Evolutionary conservation across 2,113 vertebrate genomes (phyloP).

Genomic region (Dicrurus megarhynchus): DNA sequence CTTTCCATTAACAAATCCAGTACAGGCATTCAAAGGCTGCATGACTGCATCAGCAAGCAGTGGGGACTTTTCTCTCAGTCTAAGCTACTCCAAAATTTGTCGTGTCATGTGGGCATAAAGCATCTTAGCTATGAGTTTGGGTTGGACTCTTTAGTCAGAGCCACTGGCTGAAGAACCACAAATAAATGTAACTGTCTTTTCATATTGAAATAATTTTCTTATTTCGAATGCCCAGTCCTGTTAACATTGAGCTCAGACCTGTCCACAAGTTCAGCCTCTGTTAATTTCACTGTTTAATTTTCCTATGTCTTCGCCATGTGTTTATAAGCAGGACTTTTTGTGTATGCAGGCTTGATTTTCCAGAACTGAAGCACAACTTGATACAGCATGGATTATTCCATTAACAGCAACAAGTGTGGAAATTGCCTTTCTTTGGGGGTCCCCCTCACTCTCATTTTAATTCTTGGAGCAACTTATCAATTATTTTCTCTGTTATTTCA

Average conservation of each 20-base stretch:
- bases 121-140: neutral
- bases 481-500: neutral
- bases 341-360: neutral
- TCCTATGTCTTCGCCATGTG: neutral
- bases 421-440: neutral
- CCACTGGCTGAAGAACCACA: neutral
- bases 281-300: neutral
- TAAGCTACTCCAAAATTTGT: neutral
- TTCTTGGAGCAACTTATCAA: neutral
- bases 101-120: neutral
- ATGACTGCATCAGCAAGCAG: neutral
- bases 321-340: neutral
- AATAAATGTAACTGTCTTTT: neutral
- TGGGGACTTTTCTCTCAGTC: neutral
- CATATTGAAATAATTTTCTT: neutral
- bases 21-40: neutral
- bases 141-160: neutral
- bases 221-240: neutral
- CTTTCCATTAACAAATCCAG: neutral
- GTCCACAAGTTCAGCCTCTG: neutral
- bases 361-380: neutral
- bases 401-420: neutral
- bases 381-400: neutral
- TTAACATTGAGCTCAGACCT: neutral
- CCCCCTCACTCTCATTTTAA: neutral